Evolutionary conservation across 2,797 vertebrate species (phyloP), one percentile per base, ranked within the genome.

Genomic region (Gymnothorax reevesii): DNA sequence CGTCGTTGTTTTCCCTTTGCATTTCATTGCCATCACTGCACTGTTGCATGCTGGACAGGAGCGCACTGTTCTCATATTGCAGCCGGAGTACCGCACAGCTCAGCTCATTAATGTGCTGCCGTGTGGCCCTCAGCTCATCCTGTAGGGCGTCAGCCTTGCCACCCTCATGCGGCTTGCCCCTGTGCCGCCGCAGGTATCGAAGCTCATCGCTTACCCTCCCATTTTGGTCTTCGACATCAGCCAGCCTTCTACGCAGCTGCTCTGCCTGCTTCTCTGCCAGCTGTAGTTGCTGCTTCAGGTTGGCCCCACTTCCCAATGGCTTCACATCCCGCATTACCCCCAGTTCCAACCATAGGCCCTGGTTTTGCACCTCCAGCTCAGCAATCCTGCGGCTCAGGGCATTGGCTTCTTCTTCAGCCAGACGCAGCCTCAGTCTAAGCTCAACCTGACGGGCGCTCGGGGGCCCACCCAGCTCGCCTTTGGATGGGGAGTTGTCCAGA

Each of bases 81-180:
- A 99, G 96, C 91, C 99, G 98, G 98, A 99, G 99, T 62, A 99
- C 98, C 95, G 99, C 99, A 77, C 98, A 98, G 66, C 98, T 99
- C 62, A 99, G 95, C 89, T 99, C 98, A 0, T 99, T 99, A 90
- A 99, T 97, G 93, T 99, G 98, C 89, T 98, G 95, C 66, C 98
- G 96, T 0, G 98, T 97, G 0, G 97, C 96, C 92, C 98, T 99
- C 57, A 99, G 94, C 93, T 99, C 98, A 88, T 99, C 98, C 91
- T 98, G 98, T 85, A 99, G 92, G 0, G 96, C 96, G 90, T 99
- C 98, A 0, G 92, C 95, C 93, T 98, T 98, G 0, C 96, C 93
- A 83, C 95, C 96, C 62, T 98, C 97, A 0, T 97, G 96, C 82
- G 96, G 93, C 3, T 97, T 96, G 0, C 97, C 97, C 91, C 98